Evolutionary conservation across 2,797 vertebrate species (phyloP).

Genomic region (Sebastolobus alascanus): DNA sequence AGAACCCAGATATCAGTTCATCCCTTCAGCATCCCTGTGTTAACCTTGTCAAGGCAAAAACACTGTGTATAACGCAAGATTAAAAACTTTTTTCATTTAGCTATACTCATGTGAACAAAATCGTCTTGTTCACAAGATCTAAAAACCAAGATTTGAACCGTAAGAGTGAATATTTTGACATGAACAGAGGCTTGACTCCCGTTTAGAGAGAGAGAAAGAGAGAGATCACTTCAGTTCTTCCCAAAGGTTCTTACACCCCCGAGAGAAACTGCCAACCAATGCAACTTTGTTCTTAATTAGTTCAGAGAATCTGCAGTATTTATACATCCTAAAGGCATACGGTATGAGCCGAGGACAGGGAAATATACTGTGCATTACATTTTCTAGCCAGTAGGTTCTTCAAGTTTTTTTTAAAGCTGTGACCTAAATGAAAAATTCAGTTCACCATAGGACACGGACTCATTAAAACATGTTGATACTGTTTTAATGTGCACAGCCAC

Average conservation of each 20-base stretch:
- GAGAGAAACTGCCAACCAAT: slow-evolving; percentile 53
- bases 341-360: slow-evolving; percentile 49
- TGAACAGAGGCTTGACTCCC: neutral
- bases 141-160: neutral
- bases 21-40: no score
- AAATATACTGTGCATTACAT: slow-evolving; percentile 55
- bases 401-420: slow-evolving; percentile 29
- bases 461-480: slow-evolving; percentile 73
- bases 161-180: neutral
- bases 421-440: slow-evolving; percentile 70
- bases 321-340: slow-evolving; percentile 64
- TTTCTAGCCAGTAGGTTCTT: slow-evolving; percentile 55
- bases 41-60: neutral
- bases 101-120: neutral
- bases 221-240: slow-evolving; percentile 15
- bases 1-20: no score
- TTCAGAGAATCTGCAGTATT: slow-evolving; percentile 64
- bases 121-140: neutral
- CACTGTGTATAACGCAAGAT: neutral
- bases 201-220: neutral
- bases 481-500: slow-evolving; percentile 63
- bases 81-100: neutral
- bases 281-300: slow-evolving; percentile 79
- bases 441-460: slow-evolving; percentile 53
- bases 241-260: slow-evolving; percentile 38